Evolutionary conservation across 2,113 vertebrate genomes (phyloP).

Genomic region (Vidua macroura): DNA sequence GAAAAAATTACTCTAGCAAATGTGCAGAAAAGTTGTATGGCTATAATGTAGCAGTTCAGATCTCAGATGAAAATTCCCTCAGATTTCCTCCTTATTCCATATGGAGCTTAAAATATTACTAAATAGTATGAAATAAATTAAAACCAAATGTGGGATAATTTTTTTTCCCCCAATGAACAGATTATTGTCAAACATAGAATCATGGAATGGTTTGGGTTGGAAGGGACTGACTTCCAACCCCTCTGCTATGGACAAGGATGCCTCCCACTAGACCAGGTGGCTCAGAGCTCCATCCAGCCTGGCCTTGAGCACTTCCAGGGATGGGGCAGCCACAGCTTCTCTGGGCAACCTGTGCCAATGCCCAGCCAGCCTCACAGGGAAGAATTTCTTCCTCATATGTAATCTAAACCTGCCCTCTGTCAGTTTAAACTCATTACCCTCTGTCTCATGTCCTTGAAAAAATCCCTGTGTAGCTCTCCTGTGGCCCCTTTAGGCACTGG

Average conservation of each 20-base stretch:
- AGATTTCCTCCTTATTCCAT: constrained; percentile 19
- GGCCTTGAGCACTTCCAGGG: background rate
- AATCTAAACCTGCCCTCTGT: background rate
- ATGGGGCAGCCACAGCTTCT: background rate
- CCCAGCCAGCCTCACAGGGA: background rate
- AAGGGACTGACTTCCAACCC: background rate
- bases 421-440: background rate
- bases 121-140: constrained; percentile 33
- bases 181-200: background rate
- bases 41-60: background rate
- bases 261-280: background rate
- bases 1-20: background rate
- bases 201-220: background rate
- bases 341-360: background rate
- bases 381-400: background rate
- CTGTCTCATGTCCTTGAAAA: background rate
- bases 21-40: background rate
- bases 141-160: constrained; percentile 19
- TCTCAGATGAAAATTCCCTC: constrained; percentile 17
- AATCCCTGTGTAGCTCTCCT: background rate
- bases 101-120: constrained; percentile 44
- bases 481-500: background rate
- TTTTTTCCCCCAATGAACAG: background rate
- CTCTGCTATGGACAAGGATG: background rate
- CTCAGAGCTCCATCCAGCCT: background rate